Evolutionary conservation across 2,113 vertebrate species (phyloP), one percentile per base, ranked within the genome.

Genomic region (Neodon shergylaensis): DNA sequence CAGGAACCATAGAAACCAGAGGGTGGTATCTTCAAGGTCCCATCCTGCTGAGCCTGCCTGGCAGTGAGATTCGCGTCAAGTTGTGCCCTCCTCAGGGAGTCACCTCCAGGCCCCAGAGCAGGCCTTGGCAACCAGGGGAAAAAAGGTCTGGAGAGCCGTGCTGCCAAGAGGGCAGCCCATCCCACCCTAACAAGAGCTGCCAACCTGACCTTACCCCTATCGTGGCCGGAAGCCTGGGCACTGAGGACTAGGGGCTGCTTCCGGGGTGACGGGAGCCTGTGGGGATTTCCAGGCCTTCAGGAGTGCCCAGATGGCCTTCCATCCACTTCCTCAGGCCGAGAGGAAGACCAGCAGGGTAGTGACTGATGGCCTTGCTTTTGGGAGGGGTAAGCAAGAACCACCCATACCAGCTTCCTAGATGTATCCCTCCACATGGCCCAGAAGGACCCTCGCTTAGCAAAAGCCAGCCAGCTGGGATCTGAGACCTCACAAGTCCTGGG

Each of bases 241-340:
- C 4, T 33, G 31, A 0, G 54, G 63, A 66, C 28, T n/a, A 7
- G 86, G 77, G 70, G 88, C 31, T 28, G 44, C 52, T 77, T 93
- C 88, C 0, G 24, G 65, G 65, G 85, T 42, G 4, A 19, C 16
- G 39, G 76, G 52, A 81, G 81, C 47, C 82, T 1, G 5, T 0
- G 95, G 96, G 97, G 96, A 92, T 97, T 97, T 96, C 96, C 96
- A 65, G 2, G 52, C 13, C 39, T 39, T 11, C 10, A 82, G 61
- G 17, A 92, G 63, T 5, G 28, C 74, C 73, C 0, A 22, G 78
- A 54, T n/a, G 91, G 85, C n/a, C 26, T 33, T 52, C 19, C 0
- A 1, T 96, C 42, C 88, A 97, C 97, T 98, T 97, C 97, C 96
- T 93, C 96, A 78, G 84, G 61, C 33, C 0, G 31, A 85, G 24